A percentile compares a stretch with the other conserved stretches of the same genome.
These are phyloP conservation scores for Pediacus dermestoides DNA, from an alignment of 2,888 invertebrate genomes.

Conservation along the genomic window DNA sequence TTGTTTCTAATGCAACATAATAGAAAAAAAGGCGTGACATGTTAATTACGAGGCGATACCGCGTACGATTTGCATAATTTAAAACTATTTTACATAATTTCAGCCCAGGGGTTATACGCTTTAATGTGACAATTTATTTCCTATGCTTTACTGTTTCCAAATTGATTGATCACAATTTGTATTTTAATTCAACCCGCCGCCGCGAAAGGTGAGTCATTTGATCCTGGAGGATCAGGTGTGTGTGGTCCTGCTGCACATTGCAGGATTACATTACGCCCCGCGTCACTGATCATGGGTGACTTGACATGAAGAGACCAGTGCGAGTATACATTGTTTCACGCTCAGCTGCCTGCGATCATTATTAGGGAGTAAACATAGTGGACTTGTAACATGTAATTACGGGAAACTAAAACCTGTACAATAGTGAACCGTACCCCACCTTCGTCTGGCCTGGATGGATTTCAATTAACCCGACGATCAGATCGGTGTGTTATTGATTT, in stretches of 20 bases:
- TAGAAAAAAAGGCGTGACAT: constrained; percentile 42
- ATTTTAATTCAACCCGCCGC: too few relatives aligned
- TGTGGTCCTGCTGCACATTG: constrained; percentile 38
- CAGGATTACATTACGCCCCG: constrained; percentile 41
- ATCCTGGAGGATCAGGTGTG: too few relatives aligned
- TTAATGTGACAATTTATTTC: too few relatives aligned
- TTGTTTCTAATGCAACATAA: constrained; percentile 43
- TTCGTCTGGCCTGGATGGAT: too few relatives aligned
- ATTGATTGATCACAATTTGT: too few relatives aligned
- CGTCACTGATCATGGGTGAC: constrained; percentile 37
- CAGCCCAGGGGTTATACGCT: too few relatives aligned
- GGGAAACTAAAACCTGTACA: constrained; percentile 22
- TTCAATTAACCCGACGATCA: too few relatives aligned
- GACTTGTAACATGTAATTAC: constrained; percentile 35
- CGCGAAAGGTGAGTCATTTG: too few relatives aligned
- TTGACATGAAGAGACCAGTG: constrained; percentile 35
- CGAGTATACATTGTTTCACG: constrained; percentile 41
- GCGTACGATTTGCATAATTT: constrained; percentile 37
- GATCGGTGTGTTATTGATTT: too few relatives aligned
- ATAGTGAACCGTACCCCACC: too few relatives aligned
- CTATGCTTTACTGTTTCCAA: too few relatives aligned
- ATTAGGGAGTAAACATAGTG: constrained; percentile 31
- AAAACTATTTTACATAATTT: constrained; percentile 10
- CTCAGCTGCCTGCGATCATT: constrained; percentile 32
- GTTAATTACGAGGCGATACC: constrained; percentile 44